Conservation (phyloP, 2,113 vertebrate species). For the Campylorhamphus procurvoides region DNA sequence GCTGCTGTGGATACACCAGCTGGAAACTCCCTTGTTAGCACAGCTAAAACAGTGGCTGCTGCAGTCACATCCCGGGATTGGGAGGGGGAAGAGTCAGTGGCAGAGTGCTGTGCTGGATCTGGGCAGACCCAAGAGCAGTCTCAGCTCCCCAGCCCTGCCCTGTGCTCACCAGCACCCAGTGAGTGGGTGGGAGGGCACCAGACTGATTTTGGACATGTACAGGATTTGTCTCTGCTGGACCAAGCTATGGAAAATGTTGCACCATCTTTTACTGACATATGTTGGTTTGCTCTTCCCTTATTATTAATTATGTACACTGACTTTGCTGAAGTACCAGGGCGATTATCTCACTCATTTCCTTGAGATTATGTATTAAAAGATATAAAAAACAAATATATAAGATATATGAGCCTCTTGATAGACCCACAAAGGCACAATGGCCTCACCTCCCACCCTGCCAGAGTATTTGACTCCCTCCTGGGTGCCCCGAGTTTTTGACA, state of each 20-base stretch:
- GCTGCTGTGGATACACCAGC: background rate
- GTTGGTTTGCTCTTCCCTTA: background rate
- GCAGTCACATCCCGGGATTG: rapidly evolving
- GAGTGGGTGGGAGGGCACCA: background rate
- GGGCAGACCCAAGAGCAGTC: background rate
- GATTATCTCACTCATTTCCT: background rate
- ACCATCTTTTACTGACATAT: background rate
- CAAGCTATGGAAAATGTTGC: background rate
- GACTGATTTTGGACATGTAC: background rate
- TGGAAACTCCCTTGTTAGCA: background rate
- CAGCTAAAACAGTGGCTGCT: background rate
- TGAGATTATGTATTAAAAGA: background rate
- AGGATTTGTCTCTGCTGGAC: background rate
- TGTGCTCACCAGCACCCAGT: rapidly evolving
- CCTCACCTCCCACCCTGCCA: background rate
- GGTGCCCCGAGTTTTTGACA: background rate
- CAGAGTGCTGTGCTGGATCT: too few species aligned
- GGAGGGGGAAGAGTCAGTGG: background rate
- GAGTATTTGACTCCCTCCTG: background rate
- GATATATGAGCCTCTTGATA: background rate
- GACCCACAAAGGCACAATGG: background rate
- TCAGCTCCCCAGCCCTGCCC: background rate
- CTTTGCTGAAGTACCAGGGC: background rate
- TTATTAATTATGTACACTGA: background rate
- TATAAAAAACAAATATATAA: background rate